phyloP scores from a whole-genome alignment of 2,797 vertebrate genomes.

The Peromyscus nudipes region DNA sequence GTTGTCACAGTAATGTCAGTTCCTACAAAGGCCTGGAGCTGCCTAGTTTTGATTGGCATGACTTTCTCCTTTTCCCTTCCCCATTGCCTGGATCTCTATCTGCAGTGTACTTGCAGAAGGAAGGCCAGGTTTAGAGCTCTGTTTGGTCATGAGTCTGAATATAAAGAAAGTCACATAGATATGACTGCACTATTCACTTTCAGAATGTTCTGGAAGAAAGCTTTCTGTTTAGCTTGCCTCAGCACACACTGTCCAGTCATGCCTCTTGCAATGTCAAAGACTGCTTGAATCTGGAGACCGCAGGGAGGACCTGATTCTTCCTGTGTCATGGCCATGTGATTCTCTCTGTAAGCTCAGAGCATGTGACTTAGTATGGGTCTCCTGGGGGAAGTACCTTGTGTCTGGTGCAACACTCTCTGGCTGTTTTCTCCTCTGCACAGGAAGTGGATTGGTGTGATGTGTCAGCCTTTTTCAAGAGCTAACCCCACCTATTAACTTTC shows the following conservation, averaged over 20 bases:
- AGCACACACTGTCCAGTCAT: background rate
- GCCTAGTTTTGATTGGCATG: background rate
- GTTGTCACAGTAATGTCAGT: background rate
- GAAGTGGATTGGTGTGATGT: background rate
- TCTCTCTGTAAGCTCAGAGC: background rate
- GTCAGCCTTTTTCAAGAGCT: background rate
- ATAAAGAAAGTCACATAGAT: background rate
- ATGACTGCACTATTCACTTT: background rate
- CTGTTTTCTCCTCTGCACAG: background rate
- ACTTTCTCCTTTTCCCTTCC: background rate
- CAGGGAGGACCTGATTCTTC: background rate
- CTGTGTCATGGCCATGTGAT: background rate
- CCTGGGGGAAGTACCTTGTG: background rate
- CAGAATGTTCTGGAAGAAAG: slow-evolving; percentile 48
- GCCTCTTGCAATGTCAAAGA: background rate
- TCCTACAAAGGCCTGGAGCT: background rate
- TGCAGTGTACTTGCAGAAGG: background rate
- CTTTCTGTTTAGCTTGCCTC: background rate
- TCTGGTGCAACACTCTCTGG: background rate
- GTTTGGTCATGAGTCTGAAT: background rate
- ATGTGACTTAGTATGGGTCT: background rate
- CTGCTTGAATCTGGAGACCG: background rate
- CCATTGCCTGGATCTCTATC: background rate
- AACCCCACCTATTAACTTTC: background rate
- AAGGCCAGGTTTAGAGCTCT: background rate